Percentiles rank a stretch among this genome's conserved stretches.
Conservation (phyloP, 2,888 invertebrate genomes). For the Euproctis similis region DNA sequence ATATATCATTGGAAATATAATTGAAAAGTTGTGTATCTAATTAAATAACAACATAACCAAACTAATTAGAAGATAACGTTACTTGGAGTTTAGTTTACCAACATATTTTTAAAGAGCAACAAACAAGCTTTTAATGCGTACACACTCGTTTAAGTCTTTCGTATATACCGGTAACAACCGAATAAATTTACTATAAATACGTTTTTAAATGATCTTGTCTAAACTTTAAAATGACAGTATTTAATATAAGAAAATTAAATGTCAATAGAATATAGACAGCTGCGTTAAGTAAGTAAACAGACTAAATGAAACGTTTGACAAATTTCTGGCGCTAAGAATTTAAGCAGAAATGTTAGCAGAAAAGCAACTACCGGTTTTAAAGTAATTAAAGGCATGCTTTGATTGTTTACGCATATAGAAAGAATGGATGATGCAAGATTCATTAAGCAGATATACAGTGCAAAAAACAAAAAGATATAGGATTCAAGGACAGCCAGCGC, state of each 20-base stretch:
- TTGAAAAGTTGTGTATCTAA: conserved; percentile 27
- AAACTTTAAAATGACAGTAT: conserved; percentile 23
- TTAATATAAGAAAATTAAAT: conserved; percentile 41
- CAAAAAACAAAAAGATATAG: too few species aligned
- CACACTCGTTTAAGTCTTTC: conserved; percentile 27
- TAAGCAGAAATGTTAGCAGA: too few species aligned
- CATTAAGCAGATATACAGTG: too few species aligned
- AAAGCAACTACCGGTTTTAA: too few species aligned
- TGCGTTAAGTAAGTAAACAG: too few species aligned
- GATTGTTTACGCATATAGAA: too few species aligned
- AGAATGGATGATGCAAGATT: too few species aligned
- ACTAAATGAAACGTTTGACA: too few species aligned
- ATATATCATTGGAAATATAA: conserved; percentile 17
- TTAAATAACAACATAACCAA: conserved; percentile 23
- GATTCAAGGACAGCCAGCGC: too few species aligned
- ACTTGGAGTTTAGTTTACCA: conserved; percentile 11
- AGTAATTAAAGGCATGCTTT: too few species aligned
- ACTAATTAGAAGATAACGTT: conserved; percentile 25
- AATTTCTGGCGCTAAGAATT: too few species aligned
- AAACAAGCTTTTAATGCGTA: conserved; percentile 26
- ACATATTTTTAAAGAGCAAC: conserved; percentile 16
- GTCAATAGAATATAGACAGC: conserved; percentile 39
- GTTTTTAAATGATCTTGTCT: conserved; percentile 8
- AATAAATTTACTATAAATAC: too few species aligned
- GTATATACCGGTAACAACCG: conserved; percentile 18